Percentiles rank a stretch among this genome's conserved stretches.
phyloP scores from a whole-genome alignment of 2,888 invertebrate species.

The Calliscelio sp. region DNA sequence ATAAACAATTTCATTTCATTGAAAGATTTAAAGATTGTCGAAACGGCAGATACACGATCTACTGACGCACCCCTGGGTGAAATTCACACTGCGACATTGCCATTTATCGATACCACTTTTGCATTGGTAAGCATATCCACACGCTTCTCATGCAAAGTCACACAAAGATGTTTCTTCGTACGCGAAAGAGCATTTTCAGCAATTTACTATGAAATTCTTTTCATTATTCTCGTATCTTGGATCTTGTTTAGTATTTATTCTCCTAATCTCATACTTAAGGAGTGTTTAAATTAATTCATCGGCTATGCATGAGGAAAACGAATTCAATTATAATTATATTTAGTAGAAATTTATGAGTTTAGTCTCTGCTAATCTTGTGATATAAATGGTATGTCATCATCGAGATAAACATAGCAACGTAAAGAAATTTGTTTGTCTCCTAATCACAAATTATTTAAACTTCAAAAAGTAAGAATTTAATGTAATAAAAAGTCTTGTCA shows the following conservation, averaged over 20 bases:
- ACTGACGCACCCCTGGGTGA: background rate
- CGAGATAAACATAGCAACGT: no score
- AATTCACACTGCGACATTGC: conserved; percentile 12
- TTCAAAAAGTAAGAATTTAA: no score
- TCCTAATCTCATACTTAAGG: background rate
- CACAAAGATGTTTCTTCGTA: conserved; percentile 8
- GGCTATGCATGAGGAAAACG: no score
- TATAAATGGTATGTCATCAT: no score
- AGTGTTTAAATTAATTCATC: background rate
- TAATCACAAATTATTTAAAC: no score
- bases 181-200: conserved; percentile 5
- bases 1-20: background rate
- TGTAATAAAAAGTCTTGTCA: no score
- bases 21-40: background rate
- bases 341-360: no score
- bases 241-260: background rate
- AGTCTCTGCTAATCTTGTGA: no score
- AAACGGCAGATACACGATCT: background rate
- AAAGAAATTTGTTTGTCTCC: no score
- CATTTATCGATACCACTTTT: background rate
- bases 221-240: background rate
- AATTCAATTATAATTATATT: no score
- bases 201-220: conserved; percentile 11
- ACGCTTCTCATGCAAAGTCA: conserved; percentile 3
- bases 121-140: background rate